Evolutionary conservation across 2,888 invertebrate species (phyloP), one percentile per base, ranked within the genome.

Genomic region (Hydropsyche betteni): DNA sequence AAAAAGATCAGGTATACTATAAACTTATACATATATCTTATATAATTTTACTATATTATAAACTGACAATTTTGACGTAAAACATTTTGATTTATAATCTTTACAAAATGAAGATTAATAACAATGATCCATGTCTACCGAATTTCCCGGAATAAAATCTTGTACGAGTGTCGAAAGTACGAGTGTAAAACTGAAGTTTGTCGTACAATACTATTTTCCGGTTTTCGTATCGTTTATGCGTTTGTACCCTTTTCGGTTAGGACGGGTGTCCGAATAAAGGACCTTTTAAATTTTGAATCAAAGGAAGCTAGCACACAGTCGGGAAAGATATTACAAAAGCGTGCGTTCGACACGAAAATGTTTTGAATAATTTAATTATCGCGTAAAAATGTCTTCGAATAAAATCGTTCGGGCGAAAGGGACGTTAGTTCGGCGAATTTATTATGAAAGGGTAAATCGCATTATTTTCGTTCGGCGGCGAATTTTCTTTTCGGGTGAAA

Each of bases 271-370:
- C 34, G 64, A 24, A 69, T 52, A 70, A 52, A 70, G 70, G 52
- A 52, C 34, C 36, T 53, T 52, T 70, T 70, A 53, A 70, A 70
- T 70, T 70, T 70, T 70, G 51, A 53, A 70, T 70, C 70, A 70
- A 70, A 53, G 53, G n/a, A 53, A 70, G 5, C n/a, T 24, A 50
- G 38, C 36, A 44, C 69, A 24, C 44, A 44, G 6, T 44, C 44
- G 10, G 44, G 7, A 4, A 44, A 44, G 44, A 10, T 44, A 44
- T 44, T 10, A 44, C 44, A 44, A 44, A 44, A 44, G 44, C 44
- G 44, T 8, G 0, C 44, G 44, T 44, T 44, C 10, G 34, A 24
- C 36, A 36, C 34, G 64, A 64, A 36, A 64, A 36, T n/a, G 24
- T 64, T 34, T 10, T 64, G 64, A 34, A 64, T 64, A 64, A 64